Percentiles rank a stretch among this genome's conserved stretches.
These are phyloP conservation scores for Frankliniella fusca DNA, from an alignment of 2,888 invertebrate genomes.

Conservation along the genomic window DNA sequence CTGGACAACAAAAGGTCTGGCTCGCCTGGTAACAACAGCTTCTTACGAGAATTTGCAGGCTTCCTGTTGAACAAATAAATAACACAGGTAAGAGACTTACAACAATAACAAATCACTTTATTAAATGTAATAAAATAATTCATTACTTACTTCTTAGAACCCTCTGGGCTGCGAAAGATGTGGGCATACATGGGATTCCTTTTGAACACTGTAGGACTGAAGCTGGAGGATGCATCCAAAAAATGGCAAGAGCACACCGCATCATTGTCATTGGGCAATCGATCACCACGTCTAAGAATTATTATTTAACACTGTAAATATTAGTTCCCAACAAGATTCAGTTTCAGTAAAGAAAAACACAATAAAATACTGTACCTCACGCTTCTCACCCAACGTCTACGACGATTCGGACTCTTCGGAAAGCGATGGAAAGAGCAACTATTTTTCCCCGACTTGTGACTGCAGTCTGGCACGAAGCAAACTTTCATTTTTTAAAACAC, in stretches of 20 bases:
- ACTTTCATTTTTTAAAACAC: too few species aligned
- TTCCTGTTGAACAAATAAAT: slow-evolving; percentile 1
- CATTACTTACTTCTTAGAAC: neutral
- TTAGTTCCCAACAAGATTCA: too few species aligned
- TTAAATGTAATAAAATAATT: neutral
- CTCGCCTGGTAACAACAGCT: neutral
- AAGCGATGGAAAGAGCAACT: too few species aligned
- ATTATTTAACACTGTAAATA: neutral
- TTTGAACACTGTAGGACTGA: neutral
- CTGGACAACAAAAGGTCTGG: neutral
- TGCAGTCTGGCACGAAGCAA: too few species aligned
- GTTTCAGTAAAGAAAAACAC: too few species aligned
- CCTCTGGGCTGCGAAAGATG: neutral
- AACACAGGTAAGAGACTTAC: neutral
- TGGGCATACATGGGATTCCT: neutral
- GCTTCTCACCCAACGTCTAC: too few species aligned
- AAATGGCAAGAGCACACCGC: neutral
- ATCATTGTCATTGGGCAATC: neutral
- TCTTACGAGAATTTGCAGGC: neutral
- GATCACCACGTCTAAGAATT: neutral
- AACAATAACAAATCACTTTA: neutral
- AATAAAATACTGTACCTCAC: too few species aligned
- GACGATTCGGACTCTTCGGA: too few species aligned
- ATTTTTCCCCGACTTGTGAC: too few species aligned
- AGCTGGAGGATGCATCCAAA: neutral